phyloP scores from a whole-genome alignment of 2,113 vertebrate genomes.

The Platysteira castanea region DNA sequence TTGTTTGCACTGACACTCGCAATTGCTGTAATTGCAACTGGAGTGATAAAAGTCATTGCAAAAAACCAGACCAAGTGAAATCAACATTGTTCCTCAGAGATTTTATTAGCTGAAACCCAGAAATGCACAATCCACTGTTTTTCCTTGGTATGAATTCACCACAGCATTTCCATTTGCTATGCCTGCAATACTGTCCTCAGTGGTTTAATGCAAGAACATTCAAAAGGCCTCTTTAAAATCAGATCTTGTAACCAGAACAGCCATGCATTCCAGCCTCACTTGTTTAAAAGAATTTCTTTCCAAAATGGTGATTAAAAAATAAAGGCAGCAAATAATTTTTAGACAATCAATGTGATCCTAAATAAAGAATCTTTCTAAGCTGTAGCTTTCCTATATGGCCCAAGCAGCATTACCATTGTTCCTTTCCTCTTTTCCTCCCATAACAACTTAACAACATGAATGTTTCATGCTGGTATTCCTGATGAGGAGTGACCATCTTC shows the following conservation, averaged over 20 bases:
- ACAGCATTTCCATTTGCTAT: neutral
- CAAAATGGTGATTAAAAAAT: neutral
- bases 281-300: neutral
- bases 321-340: neutral
- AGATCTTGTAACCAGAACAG: neutral
- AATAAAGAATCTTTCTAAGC: neutral
- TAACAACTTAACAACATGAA: neutral
- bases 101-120: constrained; percentile 49
- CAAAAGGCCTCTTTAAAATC: neutral
- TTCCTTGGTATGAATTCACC: neutral
- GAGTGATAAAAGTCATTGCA: constrained; percentile 37
- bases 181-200: neutral
- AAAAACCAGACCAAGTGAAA: constrained; percentile 37
- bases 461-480: neutral
- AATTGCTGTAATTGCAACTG: constrained; percentile 44
- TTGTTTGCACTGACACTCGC: constrained; percentile 58
- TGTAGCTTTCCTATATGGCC: neutral
- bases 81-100: constrained; percentile 45
- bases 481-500: neutral
- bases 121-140: constrained; percentile 9
- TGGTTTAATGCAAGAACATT: neutral
- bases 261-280: neutral
- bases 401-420: neutral
- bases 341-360: neutral
- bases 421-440: neutral